A percentile compares a stretch with the other conserved stretches of the same genome.
These are phyloP conservation scores for Cyprinella venusta DNA, from an alignment of 2,797 vertebrate species.

Conservation along the genomic window DNA sequence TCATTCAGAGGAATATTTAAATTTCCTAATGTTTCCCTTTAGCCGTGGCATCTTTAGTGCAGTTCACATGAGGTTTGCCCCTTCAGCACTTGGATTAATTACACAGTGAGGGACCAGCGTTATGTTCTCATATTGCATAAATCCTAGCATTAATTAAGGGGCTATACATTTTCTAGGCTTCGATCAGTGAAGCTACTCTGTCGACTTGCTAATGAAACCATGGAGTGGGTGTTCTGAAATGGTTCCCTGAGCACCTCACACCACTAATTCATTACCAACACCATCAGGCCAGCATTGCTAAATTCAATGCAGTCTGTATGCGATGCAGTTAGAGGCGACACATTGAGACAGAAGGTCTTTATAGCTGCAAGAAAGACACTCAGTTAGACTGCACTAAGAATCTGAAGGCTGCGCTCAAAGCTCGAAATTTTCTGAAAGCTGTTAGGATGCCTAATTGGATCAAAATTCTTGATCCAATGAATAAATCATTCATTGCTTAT, in stretches of 20 bases:
- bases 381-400: constrained; percentile 21
- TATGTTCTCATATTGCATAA: constrained; percentile 61
- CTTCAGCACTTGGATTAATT: constrained; percentile 70
- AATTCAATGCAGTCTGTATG: constrained; percentile 4
- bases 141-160: constrained; percentile 60
- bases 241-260: constrained; percentile 42
- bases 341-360: constrained; percentile 32
- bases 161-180: constrained; percentile 58
- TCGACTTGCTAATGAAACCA: constrained; percentile 65
- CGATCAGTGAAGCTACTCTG: constrained; percentile 55
- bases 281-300: neutral
- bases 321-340: constrained; percentile 13
- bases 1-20: too few species aligned
- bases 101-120: constrained; percentile 63
- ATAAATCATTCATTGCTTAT: constrained; percentile 46
- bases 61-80: constrained; percentile 15
- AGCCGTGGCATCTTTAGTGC: neutral
- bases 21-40: neutral
- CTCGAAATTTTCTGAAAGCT: constrained; percentile 37
- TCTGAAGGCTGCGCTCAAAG: constrained; percentile 43
- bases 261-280: constrained; percentile 19
- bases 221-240: constrained; percentile 56
- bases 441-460: constrained; percentile 36
- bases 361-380: constrained; percentile 41
- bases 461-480: constrained; percentile 41